A percentile compares a stretch with the other conserved stretches of the same genome.
These are phyloP conservation scores for Eupeodes luniger DNA, from an alignment of 2,888 invertebrate genomes.

Conservation along the genomic window DNA sequence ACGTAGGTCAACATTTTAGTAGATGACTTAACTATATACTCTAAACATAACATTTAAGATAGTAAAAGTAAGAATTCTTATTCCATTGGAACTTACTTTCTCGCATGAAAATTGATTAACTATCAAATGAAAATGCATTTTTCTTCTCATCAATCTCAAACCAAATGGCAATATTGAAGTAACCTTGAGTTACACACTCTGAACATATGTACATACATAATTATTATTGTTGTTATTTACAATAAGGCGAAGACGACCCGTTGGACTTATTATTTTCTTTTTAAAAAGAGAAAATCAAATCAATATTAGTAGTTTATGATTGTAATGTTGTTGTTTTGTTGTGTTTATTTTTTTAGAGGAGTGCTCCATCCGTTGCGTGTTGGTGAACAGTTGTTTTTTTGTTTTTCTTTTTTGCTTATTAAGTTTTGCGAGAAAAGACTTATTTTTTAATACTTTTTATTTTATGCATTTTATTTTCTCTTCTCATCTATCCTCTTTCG, in stretches of 20 bases:
- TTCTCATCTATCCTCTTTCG: slow-evolving; percentile 28
- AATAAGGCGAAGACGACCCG: slow-evolving; percentile 1
- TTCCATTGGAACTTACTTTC: background rate
- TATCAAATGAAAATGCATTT: slow-evolving; percentile 27
- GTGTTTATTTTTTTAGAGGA: slow-evolving; percentile 39
- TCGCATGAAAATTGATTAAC: slow-evolving; percentile 1
- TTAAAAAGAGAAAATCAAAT: slow-evolving; percentile 50
- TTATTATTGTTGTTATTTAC: slow-evolving; percentile 19
- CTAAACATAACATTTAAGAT: background rate
- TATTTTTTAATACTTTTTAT: slow-evolving; percentile 32
- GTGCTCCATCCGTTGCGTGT: slow-evolving; percentile 58
- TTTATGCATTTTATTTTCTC: slow-evolving; percentile 12
- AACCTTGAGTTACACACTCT: slow-evolving; percentile 40
- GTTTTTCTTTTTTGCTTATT: background rate
- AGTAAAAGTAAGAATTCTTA: background rate
- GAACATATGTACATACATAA: slow-evolving; percentile 4
- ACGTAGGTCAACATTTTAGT: slow-evolving; percentile 12
- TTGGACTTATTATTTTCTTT: slow-evolving; percentile 33
- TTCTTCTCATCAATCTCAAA: slow-evolving; percentile 28
- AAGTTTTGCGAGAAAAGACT: slow-evolving; percentile 34
- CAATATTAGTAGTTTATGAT: slow-evolving; percentile 45
- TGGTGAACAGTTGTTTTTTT: slow-evolving; percentile 26
- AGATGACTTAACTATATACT: too few relatives aligned
- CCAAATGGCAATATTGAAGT: slow-evolving; percentile 20
- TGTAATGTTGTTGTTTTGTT: slow-evolving; percentile 28